Evolutionary conservation across 2,888 invertebrate genomes (phyloP), one percentile per base, ranked within the genome.

Genomic region (Rutpela maculata): DNA sequence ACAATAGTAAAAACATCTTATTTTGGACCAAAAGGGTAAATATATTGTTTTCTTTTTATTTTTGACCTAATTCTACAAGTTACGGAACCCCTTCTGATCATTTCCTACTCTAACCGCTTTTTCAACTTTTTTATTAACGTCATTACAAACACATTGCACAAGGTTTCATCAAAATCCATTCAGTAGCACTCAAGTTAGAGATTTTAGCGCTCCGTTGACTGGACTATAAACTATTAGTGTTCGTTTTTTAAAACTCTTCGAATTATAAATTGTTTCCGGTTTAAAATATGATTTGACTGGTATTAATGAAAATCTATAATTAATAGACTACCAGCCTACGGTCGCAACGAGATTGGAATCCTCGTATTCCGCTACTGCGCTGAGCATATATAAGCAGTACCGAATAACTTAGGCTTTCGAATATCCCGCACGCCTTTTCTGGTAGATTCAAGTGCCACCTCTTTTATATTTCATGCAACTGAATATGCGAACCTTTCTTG

Each of bases 391-490:
- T 15, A 50, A 50, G 50, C 50, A 50, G 50, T 50, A n/a, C 50
- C 3, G 50, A 38, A 63, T 65, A 65, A 65, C 38, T 65, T 43
- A 65, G 10, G 17, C 11, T 38, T 65, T 18, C 19, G 17, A 11
- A 65, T 65, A 43, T 43, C 38, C 17, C 65, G 38, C 65, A 65
- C 17, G 65, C 65, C 43, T 43, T 65, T 69, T 60, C 60, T 18
- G 43, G 22, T 7, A 38, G 19, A 38, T 19, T 59, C 70, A 17
- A 60, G 60, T 18, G 18, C 43, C 26, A n/a, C 62, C 60, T 15
- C 43, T 50, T 70, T 57, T 70, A 70, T 60, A 59, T 70, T 70
- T 70, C 31, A 70, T 70, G 43, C 60, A 22, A 60, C 70, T 62
- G 60, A 38, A 70, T 60, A 57, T 50, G 22, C 43, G 60, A 43